A percentile compares a stretch with the other conserved stretches of the same genome.
phyloP scores from a whole-genome alignment of 2,888 invertebrate species.

The Lasioglossum lativentre region DNA sequence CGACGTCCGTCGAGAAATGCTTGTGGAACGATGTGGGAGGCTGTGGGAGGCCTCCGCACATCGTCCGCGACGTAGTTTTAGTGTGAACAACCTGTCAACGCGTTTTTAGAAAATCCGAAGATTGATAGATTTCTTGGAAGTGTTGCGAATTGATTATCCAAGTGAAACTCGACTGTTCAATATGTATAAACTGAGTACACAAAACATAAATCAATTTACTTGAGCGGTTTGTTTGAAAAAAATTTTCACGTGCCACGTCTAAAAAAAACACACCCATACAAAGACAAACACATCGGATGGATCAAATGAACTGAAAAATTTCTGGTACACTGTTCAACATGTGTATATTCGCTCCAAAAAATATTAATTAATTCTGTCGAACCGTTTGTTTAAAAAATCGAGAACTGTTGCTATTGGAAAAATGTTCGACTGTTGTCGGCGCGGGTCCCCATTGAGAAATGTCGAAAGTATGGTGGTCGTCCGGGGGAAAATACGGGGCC shows the following conservation, averaged over 20 bases:
- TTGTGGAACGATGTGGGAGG: neutral
- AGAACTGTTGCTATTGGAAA: neutral
- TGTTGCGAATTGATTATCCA: neutral
- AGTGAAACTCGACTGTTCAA: neutral
- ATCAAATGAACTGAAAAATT: neutral
- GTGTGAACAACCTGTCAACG: neutral
- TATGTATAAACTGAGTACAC: too few species aligned
- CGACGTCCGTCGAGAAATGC: neutral
- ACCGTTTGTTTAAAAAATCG: too few species aligned
- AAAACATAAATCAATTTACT: too few species aligned
- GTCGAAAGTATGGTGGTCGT: neutral
- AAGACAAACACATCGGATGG: too few species aligned
- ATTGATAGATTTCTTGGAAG: neutral
- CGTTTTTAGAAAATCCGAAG: neutral
- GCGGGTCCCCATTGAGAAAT: neutral
- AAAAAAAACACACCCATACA: too few species aligned
- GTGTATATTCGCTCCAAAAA: neutral
- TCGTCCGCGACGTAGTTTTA: neutral
- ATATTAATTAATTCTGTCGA: too few species aligned
- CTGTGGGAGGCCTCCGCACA: neutral
- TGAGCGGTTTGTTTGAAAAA: too few species aligned
- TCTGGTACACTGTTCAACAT: neutral
- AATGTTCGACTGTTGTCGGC: neutral
- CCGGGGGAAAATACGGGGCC: conserved; percentile 46
- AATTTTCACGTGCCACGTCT: too few species aligned